Base-by-base conservation (phyloP, 2,888 invertebrate species). In the Girardia tigrina region DNA sequence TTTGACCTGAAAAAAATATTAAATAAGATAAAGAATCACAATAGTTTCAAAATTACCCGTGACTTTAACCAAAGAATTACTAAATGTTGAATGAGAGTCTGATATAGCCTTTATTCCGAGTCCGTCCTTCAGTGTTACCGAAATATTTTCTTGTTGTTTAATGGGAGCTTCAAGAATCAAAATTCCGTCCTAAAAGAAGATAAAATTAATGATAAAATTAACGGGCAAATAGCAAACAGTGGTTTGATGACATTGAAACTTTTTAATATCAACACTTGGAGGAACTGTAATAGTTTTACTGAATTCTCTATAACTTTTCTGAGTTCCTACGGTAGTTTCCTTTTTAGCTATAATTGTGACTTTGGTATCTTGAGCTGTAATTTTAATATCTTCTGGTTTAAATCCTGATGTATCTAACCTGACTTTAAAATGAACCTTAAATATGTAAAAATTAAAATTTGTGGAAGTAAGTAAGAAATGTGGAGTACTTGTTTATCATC, bases 161-260 rank as follows among this genome's bases (percentile, higher is more conserved):
- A 72, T 36, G 28, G 73, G 73, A 14, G 73, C 73, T n/a, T 72
- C 73, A 6, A 72, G n/a, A 72, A 72, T 36, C 16, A 72, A 36
- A 29, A 72, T 72, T 4, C 73, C 73, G 36, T 72, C 73, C 73
- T 72, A 2, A 8, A 56, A 20, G 16, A 36, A 36, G 8, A 36
- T 36, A 12, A 16, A 36, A 36, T n/a, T n/a, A n/a, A 36, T 12
- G 8, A 36, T 12, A 12, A 36, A 12, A 36, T 36, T 36, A 8
- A 12, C n/a, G 23, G n/a, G 4, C 23, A n/a, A 8, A 56, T 71
- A 16, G 36, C 73, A 29, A 26, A 72, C 73, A 8, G 6, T 36
- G n/a, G 73, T 72, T 26, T 20, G 28, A 16, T 72, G 29, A 26
- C 73, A 72, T 26, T 28, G 28, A 36, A 72, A 72, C 73, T 72